Percentiles rank a stretch among this genome's conserved stretches.
Evolutionary conservation across 2,888 invertebrate genomes (phyloP).

Genomic region (Drosophila gaucha): DNA sequence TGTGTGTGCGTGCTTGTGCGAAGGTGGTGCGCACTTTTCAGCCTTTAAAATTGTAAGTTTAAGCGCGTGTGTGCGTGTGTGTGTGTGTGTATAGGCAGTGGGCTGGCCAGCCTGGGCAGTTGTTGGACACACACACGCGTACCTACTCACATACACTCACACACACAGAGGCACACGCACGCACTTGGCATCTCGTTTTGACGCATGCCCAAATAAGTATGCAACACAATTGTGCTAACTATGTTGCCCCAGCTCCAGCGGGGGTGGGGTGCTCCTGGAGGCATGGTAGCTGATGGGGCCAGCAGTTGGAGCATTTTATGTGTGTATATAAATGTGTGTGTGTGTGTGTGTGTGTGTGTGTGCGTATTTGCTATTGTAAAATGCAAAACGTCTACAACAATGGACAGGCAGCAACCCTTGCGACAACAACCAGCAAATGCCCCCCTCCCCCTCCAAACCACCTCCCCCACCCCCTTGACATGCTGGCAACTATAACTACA

Average conservation of each 20-base stretch:
- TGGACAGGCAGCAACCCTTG: slow-evolving; percentile 66
- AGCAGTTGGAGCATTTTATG: neutral
- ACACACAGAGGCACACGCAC: slow-evolving; percentile 22
- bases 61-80: slow-evolving; percentile 16
- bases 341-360: slow-evolving; percentile 30
- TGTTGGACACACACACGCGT: slow-evolving; percentile 52
- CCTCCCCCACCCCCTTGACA: neutral
- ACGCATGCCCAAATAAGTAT: slow-evolving; percentile 75
- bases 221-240: slow-evolving; percentile 79
- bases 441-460: neutral
- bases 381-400: slow-evolving; percentile 65
- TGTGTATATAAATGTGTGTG: too few species aligned
- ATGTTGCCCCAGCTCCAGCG: slow-evolving; percentile 45
- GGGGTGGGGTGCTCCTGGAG: too few species aligned
- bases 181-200: slow-evolving; percentile 58
- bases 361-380: slow-evolving; percentile 41
- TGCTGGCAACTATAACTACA: slow-evolving; percentile 47
- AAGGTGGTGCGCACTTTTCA: slow-evolving; percentile 63
- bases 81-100: slow-evolving; percentile 30
- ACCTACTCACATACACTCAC: slow-evolving; percentile 7
- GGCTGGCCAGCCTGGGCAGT: slow-evolving; percentile 59
- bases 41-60: slow-evolving; percentile 63
- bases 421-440: slow-evolving; percentile 15
- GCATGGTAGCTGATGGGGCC: neutral
- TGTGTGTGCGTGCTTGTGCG: slow-evolving; percentile 27